phyloP scores from a whole-genome alignment of 2,888 invertebrate species.

The Hirtodrosophila confusa region DNA sequence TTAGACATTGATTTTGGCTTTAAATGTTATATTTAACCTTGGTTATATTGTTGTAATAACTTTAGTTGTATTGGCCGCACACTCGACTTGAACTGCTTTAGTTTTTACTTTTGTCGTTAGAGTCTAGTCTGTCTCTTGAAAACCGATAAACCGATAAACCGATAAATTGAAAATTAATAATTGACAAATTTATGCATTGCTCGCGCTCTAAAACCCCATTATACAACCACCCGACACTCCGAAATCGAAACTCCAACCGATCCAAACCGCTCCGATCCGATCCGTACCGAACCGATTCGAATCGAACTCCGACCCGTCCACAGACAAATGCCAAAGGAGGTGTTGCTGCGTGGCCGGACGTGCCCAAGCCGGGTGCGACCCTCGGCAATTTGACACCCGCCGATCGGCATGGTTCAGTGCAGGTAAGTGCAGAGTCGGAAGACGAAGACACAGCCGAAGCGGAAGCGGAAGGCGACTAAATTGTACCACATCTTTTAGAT shows the following conservation, averaged over 20 bases:
- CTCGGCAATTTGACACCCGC: conserved; percentile 95
- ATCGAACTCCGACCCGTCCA: conserved; percentile 37
- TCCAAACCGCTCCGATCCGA: conserved; percentile 16
- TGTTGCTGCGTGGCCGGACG: conserved; percentile 93
- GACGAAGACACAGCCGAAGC: conserved; percentile 36
- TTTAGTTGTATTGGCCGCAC: conserved; percentile 37
- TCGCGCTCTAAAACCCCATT: conserved; percentile 37
- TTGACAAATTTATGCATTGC: conserved; percentile 58
- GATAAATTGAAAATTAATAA: conserved; percentile 46
- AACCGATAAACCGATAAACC: conserved; percentile 11
- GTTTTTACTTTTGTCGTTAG: conserved; percentile 44
- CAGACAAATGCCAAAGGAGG: conserved; percentile 88
- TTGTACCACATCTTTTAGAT: conserved; percentile 24
- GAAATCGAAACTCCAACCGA: conserved; percentile 33
- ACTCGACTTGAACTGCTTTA: conserved; percentile 41
- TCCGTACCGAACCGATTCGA: conserved; percentile 11
- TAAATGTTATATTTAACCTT: conserved; percentile 42
- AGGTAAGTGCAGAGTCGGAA: conserved; percentile 87
- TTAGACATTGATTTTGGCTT: conserved; percentile 43
- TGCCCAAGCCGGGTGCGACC: conserved; percentile 91
- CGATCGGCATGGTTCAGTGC: conserved; percentile 98
- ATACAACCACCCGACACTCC: conserved; percentile 36
- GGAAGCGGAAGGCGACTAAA: conserved; percentile 30
- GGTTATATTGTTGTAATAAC: conserved; percentile 36
- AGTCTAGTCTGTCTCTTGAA: conserved; percentile 39